phyloP scores from a whole-genome alignment of 2,113 vertebrate species.

The Recurvirostra avosetta region DNA sequence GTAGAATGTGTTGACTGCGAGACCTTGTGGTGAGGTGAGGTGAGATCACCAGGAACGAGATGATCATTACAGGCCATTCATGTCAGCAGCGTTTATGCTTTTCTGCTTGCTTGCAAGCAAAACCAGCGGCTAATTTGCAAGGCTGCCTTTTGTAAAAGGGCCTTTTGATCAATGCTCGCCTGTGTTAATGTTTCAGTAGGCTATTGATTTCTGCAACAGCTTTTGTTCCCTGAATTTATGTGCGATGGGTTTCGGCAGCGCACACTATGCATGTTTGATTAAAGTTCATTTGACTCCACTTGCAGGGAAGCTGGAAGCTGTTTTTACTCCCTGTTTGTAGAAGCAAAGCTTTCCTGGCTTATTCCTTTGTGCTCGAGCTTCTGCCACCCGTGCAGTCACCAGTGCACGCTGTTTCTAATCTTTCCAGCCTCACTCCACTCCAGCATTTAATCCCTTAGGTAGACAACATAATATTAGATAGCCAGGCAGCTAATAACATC shows the following conservation, averaged over 20 bases:
- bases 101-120: constrained; percentile 73
- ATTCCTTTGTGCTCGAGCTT: constrained; percentile 82
- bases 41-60: constrained; percentile 41
- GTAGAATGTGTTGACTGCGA: constrained; percentile 10
- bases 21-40: constrained; percentile 43
- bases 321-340: constrained; percentile 81
- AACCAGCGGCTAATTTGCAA: constrained; percentile 82
- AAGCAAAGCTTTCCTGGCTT: constrained; percentile 76
- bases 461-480: constrained; percentile 70
- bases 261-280: constrained; percentile 91
- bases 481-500: constrained; percentile 72
- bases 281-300: constrained; percentile 89
- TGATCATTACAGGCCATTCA: constrained; percentile 60
- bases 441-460: constrained; percentile 78
- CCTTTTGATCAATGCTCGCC: constrained; percentile 88
- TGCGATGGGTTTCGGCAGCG: constrained; percentile 69
- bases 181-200: constrained; percentile 91
- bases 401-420: constrained; percentile 77
- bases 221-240: constrained; percentile 88
- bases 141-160: constrained; percentile 80
- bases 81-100: constrained; percentile 64
- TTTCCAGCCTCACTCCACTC: constrained; percentile 74
- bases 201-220: constrained; percentile 89
- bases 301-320: constrained; percentile 75
- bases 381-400: constrained; percentile 87